phyloP scores from a whole-genome alignment of 2,113 vertebrate species.

The Dromiciops gliroides region DNA sequence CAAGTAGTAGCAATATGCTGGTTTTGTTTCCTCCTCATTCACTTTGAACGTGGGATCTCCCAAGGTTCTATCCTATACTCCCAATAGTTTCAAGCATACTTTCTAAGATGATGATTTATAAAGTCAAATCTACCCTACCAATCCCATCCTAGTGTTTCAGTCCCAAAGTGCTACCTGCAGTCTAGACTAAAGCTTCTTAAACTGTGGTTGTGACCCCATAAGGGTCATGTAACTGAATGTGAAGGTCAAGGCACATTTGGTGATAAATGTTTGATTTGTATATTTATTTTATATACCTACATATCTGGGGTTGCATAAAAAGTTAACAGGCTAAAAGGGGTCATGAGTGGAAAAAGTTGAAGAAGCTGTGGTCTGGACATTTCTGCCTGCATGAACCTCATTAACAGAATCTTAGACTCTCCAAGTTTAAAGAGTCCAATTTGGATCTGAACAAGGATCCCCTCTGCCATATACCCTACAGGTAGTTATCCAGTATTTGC shows the following conservation, averaged over 20 bases:
- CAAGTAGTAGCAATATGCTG: background rate
- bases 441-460: background rate
- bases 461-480: background rate
- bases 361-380: background rate
- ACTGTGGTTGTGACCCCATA: no score
- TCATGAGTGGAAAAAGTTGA: no score
- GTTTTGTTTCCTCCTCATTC: background rate
- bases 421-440: background rate
- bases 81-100: background rate
- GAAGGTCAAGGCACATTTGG: no score
- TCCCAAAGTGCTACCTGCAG: background rate
- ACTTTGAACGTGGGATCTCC: background rate
- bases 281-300: no score
- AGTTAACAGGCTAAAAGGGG: no score
- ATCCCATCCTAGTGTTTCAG: background rate
- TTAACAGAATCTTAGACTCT: background rate
- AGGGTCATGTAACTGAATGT: no score
- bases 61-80: background rate
- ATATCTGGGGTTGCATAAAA: no score
- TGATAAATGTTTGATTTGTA: no score
- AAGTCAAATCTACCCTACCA: background rate
- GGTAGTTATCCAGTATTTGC: background rate
- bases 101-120: background rate
- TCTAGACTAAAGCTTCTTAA: no score
- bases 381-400: background rate